These are phyloP conservation scores for Alentia gelatinosa DNA, from an alignment of 2,888 invertebrate species.

Conservation along the genomic window DNA sequence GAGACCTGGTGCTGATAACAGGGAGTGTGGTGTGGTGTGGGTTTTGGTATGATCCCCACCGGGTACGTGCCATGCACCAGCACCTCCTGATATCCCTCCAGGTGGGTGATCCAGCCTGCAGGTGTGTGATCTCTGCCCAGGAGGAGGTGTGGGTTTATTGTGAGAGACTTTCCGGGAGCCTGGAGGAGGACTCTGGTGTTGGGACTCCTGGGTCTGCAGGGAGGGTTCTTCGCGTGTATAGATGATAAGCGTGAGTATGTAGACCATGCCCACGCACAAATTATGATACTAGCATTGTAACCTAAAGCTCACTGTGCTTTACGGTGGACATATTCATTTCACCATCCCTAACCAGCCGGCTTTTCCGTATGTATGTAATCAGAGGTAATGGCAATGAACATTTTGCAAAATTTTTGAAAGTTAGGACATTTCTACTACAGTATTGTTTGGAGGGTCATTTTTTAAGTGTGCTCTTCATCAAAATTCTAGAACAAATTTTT, in stretches of 20 bases:
- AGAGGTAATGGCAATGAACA: no score
- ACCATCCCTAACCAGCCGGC: no score
- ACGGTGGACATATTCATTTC: background rate
- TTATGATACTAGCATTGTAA: slow-evolving; percentile 1
- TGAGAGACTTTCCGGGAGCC: slow-evolving; percentile 13
- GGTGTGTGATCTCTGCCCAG: slow-evolving; percentile 41
- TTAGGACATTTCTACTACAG: no score
- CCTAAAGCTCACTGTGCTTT: background rate
- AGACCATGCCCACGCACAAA: background rate
- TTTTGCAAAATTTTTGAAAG: no score
- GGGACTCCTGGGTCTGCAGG: background rate
- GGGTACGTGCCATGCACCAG: background rate
- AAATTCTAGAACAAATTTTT: no score
- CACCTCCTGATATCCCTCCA: background rate
- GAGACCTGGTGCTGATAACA: no score
- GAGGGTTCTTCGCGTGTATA: background rate
- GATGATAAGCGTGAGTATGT: background rate
- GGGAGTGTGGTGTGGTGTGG: no score
- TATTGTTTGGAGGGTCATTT: no score
- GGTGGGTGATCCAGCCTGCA: slow-evolving; percentile 15
- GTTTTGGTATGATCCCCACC: background rate
- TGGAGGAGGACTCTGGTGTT: background rate
- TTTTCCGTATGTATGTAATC: no score
- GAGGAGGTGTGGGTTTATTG: background rate
- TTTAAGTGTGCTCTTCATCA: no score